Conservation (phyloP, 2,113 vertebrate genomes). For the Notothenia coriiceps region DNA sequence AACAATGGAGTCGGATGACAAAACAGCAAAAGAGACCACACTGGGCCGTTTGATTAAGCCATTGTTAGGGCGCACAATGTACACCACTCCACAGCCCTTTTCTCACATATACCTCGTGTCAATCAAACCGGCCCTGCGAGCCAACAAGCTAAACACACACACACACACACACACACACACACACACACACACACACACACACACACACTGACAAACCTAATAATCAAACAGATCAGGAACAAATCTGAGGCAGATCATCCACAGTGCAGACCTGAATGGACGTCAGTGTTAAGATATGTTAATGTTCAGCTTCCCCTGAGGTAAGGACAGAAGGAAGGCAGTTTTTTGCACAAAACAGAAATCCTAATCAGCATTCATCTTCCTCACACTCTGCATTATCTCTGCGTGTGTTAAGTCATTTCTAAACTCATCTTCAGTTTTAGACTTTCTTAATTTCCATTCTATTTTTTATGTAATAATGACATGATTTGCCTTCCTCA, state of each 20-base stretch:
- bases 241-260: slow-evolving; percentile 32
- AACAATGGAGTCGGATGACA: slow-evolving; percentile 84
- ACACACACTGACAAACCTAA: slow-evolving; percentile 24
- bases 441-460: slow-evolving; percentile 33
- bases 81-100: slow-evolving; percentile 78
- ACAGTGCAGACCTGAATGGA: slow-evolving; percentile 19
- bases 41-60: slow-evolving; percentile 79
- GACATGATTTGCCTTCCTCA: slow-evolving; percentile 74
- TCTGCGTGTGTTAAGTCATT: neutral
- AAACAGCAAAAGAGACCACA: slow-evolving; percentile 84
- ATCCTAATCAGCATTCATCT: neutral
- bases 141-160: slow-evolving; percentile 62
- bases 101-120: slow-evolving; percentile 79
- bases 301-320: slow-evolving; percentile 19
- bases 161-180: slow-evolving; percentile 23
- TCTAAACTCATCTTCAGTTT: neutral
- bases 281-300: slow-evolving; percentile 28
- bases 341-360: slow-evolving; percentile 43
- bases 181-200: slow-evolving; percentile 16
- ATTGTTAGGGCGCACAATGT: slow-evolving; percentile 80
- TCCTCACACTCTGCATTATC: slow-evolving; percentile 1
- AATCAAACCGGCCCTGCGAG: slow-evolving; percentile 68
- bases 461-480: slow-evolving; percentile 84
- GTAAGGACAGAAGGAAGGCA: slow-evolving; percentile 51
- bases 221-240: slow-evolving; percentile 39